phyloP scores from a whole-genome alignment of 2,888 invertebrate species.

The Drosophila trichaetosa region DNA sequence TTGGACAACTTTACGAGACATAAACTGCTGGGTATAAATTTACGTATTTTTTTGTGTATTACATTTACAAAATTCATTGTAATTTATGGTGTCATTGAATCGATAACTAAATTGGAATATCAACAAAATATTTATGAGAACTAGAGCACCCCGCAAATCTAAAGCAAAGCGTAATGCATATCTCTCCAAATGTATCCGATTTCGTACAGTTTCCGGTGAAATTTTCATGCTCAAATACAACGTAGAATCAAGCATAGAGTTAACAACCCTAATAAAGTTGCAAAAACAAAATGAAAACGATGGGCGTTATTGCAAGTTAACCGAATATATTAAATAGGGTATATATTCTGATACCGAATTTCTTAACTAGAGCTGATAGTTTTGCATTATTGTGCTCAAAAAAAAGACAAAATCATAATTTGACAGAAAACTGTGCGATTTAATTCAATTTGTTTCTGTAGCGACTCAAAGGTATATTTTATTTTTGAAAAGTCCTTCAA shows the following conservation, averaged over 20 bases:
- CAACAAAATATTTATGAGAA: not conserved
- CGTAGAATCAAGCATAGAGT: not conserved
- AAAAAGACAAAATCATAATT: not conserved
- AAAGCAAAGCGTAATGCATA: not conserved
- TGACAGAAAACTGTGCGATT: not conserved
- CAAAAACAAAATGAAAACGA: not conserved
- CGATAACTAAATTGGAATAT: not conserved
- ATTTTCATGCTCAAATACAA: not conserved
- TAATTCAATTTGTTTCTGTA: not conserved
- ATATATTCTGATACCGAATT: not conserved
- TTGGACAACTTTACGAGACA: not conserved
- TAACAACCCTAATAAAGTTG: not conserved
- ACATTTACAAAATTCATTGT: not conserved
- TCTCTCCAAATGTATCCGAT: not conserved
- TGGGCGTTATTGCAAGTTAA: not conserved
- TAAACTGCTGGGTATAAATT: not conserved
- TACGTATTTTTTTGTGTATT: not conserved
- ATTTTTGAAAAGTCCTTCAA: not conserved
- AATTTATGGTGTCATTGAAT: not conserved
- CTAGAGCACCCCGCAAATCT: not conserved
- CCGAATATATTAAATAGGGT: not conserved
- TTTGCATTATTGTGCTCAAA: not conserved
- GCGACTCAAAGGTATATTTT: not conserved
- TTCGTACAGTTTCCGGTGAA: not conserved
- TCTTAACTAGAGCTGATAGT: not conserved